Conservation (phyloP, 2,797 vertebrate species). For the Siniperca undulata region DNA sequence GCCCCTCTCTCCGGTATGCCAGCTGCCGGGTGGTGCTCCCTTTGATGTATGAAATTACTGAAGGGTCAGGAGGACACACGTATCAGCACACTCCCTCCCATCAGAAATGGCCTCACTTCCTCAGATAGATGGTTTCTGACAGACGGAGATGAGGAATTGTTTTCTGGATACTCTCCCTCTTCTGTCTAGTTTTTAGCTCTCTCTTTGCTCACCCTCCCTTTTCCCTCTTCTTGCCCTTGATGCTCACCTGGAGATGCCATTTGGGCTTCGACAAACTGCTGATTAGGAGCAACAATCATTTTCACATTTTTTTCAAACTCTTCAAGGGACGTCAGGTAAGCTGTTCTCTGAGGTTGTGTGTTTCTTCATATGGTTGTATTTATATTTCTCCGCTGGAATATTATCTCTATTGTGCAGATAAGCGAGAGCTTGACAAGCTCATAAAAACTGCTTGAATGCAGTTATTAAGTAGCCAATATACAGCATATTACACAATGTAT, state of each 20-base stretch:
- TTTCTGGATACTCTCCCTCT: constrained; percentile 48
- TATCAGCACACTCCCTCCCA: constrained; percentile 72
- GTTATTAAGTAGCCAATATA: constrained; percentile 69
- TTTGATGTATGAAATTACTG: constrained; percentile 83
- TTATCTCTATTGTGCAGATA: constrained; percentile 59
- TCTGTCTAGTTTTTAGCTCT: constrained; percentile 38
- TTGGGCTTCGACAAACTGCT: constrained; percentile 66
- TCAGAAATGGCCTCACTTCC: constrained; percentile 73
- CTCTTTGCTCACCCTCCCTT: constrained; percentile 44
- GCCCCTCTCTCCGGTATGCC: constrained; percentile 67
- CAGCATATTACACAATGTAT: constrained; percentile 62
- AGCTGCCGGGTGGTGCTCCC: constrained; percentile 73
- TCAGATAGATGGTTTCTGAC: constrained; percentile 79
- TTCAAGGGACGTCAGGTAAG: constrained; percentile 56
- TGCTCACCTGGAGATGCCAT: constrained; percentile 61
- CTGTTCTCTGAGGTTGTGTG: constrained; percentile 18
- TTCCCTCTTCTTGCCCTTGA: constrained; percentile 53
- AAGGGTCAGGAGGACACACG: constrained; percentile 76
- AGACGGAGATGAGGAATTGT: constrained; percentile 78
- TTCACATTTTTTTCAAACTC: constrained; percentile 46
- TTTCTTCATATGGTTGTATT: constrained; percentile 29
- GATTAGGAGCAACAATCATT: constrained; percentile 72
- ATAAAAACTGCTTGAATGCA: constrained; percentile 53
- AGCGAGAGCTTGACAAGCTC: constrained; percentile 47
- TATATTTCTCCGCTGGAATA: constrained; percentile 50